Conservation (phyloP, 2,888 invertebrate species). For the Byasa hedistus region DNA sequence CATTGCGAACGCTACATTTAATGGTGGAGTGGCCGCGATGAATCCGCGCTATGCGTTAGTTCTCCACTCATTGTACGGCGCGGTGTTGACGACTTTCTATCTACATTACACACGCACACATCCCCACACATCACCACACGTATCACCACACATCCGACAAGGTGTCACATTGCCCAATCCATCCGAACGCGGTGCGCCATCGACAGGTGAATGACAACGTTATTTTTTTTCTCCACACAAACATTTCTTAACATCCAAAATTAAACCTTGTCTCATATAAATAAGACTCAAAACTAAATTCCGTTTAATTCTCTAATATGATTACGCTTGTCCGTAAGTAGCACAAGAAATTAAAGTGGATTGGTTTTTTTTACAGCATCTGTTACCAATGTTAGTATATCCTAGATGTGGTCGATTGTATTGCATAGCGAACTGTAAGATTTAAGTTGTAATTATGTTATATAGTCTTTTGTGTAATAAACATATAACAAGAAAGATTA, state of each 20-base stretch:
- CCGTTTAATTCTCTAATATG: not conserved
- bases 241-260: slow-evolving; percentile 32
- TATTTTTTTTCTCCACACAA: slow-evolving; percentile 13
- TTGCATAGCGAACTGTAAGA: not conserved
- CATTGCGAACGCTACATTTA: slow-evolving; percentile 53
- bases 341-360: slow-evolving; percentile 26
- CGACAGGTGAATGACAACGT: slow-evolving; percentile 29
- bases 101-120: slow-evolving; percentile 35
- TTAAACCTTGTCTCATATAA: slow-evolving; percentile 30
- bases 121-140: slow-evolving; percentile 24
- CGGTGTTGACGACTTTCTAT: slow-evolving; percentile 59
- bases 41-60: slow-evolving; percentile 68
- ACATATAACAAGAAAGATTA: too few relatives aligned
- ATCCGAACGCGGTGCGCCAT: slow-evolving; percentile 33
- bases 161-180: slow-evolving; percentile 69
- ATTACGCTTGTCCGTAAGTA: slow-evolving; percentile 14
- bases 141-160: slow-evolving; percentile 38
- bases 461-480: too few relatives aligned
- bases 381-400: slow-evolving; percentile 21
- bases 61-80: slow-evolving; percentile 61
- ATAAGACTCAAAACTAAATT: slow-evolving; percentile 22
- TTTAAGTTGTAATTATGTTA: too few relatives aligned
- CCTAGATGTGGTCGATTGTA: slow-evolving; percentile 2
- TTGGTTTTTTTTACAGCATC: slow-evolving; percentile 25
- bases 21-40: slow-evolving; percentile 71